Conservation (phyloP, 30 jellyfish, hydroid and myxozoan genomes). For the Catostylus mosaicus region DNA sequence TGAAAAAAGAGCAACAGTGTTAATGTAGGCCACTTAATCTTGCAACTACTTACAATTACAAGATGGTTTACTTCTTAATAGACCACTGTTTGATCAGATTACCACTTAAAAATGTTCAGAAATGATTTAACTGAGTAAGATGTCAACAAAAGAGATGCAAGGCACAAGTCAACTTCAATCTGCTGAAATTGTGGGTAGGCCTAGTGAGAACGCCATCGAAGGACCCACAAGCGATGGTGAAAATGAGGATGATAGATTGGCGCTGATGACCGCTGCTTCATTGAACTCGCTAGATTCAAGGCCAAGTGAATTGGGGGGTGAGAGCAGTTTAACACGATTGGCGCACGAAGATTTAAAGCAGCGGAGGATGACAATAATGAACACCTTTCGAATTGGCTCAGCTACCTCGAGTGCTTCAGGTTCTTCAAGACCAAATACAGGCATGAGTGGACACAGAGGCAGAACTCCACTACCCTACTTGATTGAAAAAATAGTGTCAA, state of each 20-base stretch:
- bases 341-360: constrained; percentile 19
- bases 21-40: too few species aligned
- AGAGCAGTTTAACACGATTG: neutral
- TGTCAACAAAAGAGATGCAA: neutral
- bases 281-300: constrained; percentile 9
- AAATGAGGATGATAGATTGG: neutral
- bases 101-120: too few species aligned
- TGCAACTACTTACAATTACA: too few species aligned
- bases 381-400: constrained; percentile 43
- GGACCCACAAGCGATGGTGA: neutral
- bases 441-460: constrained; percentile 26
- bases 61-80: too few species aligned
- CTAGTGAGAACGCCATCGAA: neutral
- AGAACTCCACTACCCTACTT: constrained; percentile 32
- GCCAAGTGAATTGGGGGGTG: neutral
- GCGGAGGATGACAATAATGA: constrained; percentile 20
- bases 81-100: too few species aligned
- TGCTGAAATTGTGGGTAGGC: too few species aligned
- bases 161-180: neutral
- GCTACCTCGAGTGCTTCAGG: neutral
- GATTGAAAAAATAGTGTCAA: constrained; percentile 27
- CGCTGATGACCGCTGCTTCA: constrained; percentile 9
- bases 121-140: too few species aligned
- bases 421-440: constrained; percentile 38
- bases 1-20: neutral